Evolutionary conservation across 2,797 vertebrate genomes (phyloP), one percentile per base, ranked within the genome.

Genomic region (Peromyscus attwateri): DNA sequence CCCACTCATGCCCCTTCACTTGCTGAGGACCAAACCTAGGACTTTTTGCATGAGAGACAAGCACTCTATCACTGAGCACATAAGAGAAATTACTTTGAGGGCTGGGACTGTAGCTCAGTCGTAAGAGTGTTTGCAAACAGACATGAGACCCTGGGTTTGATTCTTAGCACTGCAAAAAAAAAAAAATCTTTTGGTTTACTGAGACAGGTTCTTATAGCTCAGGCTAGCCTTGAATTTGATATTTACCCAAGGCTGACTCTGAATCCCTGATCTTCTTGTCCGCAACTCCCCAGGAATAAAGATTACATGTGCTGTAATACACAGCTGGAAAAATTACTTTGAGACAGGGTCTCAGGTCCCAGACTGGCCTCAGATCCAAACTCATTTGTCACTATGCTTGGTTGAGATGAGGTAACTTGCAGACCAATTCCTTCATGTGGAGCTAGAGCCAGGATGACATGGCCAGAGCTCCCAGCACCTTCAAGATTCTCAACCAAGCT

Each of bases 361-460:
- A 73, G 49, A 14, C 85, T 60, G 68, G 70, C 17, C 52, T 88
- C 52, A 87, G 68, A 73, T 37, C 57, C 34, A 40, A 4, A 73
- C 27, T 40, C 37, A 52, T 87, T 71, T 70, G 34, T 52, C 84
- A 70, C 23, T 34, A 55, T 75, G 70, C 87, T 76, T 77, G 57
- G 55, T 29, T 76, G 71, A 76, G 73, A 25, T 64, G 31, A 89
- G 11, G 55, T 9, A 34, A 34, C 87, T 76, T 76, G 6, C 29
- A 62, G 71, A 31, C 29, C 40, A 62, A 21, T 66, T 52, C 23
- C 87, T 90, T 55, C 0, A 6, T 2, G 23, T 9, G 21, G 46
- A 16, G 29, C 2, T 19, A 4, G 80, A 46, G 29, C 10, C 8
- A 49, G n/a, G 29, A 9, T 0, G 6, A 3, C 6, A 17, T 16